Conservation (phyloP, 1,140 invertebrate species). For the Homalodisca vitripennis region DNA sequence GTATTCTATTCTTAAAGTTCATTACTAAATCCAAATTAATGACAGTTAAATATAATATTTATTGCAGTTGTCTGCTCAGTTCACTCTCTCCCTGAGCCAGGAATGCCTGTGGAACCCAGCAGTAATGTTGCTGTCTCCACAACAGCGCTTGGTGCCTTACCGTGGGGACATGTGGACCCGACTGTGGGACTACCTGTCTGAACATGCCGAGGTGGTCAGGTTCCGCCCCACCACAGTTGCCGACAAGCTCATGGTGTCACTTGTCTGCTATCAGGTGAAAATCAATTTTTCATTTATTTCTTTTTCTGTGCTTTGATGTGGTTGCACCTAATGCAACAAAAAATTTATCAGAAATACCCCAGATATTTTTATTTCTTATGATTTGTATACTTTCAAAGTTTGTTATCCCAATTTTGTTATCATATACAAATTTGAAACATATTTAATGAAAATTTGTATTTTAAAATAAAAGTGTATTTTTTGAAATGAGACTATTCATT, state of each 20-base stretch:
- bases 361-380: too few relatives aligned
- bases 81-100: conserved; percentile 55
- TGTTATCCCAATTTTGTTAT: too few relatives aligned
- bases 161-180: conserved; percentile 77
- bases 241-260: conserved; percentile 71
- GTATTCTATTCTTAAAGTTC: too few relatives aligned
- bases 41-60: too few relatives aligned
- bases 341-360: neutral
- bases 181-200: conserved; percentile 68
- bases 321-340: neutral
- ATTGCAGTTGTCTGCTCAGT: conserved; percentile 38
- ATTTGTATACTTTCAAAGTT: too few relatives aligned
- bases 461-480: too few relatives aligned
- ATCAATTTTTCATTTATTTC: too few relatives aligned
- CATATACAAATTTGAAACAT: too few relatives aligned
- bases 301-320: neutral
- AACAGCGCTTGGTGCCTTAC: conserved; percentile 76
- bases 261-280: conserved; percentile 72
- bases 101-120: conserved; percentile 75
- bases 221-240: conserved; percentile 68
- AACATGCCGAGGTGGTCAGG: conserved; percentile 56
- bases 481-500: too few relatives aligned
- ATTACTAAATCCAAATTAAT: too few relatives aligned
- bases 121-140: conserved; percentile 77
- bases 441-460: too few relatives aligned